These are phyloP conservation scores for Cremastinae sp. DNA, from an alignment of 2,888 invertebrate species.

Conservation along the genomic window DNA sequence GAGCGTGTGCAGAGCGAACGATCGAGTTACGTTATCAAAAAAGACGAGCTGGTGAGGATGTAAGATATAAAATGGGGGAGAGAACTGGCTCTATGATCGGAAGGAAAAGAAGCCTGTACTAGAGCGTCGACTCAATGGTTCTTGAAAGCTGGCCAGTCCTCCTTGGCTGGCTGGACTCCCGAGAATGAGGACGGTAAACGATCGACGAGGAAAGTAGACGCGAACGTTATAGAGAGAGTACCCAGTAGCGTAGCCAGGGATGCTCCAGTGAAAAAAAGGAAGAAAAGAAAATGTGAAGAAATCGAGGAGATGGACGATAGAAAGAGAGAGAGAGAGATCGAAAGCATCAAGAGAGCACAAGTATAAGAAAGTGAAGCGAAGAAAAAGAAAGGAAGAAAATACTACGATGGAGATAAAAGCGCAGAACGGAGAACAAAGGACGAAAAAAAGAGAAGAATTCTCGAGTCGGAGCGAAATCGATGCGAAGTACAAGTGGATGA, in stretches of 20 bases:
- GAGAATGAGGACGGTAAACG: slow-evolving; percentile 35
- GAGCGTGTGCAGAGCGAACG: slow-evolving; percentile 8
- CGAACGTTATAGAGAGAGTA: neutral
- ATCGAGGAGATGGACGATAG: slow-evolving; percentile 29
- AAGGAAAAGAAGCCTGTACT: slow-evolving; percentile 48
- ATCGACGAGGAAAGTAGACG: slow-evolving; percentile 11
- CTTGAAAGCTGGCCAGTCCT: slow-evolving; percentile 58
- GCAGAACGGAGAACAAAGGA: slow-evolving; percentile 40
- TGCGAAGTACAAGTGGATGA: slow-evolving; percentile 14
- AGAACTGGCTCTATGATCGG: slow-evolving; percentile 47
- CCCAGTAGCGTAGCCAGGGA: no score
- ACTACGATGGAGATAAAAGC: slow-evolving; percentile 49
- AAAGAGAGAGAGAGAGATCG: slow-evolving; percentile 15
- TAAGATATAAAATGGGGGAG: no score
- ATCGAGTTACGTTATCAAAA: slow-evolving; percentile 43
- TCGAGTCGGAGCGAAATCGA: slow-evolving; percentile 3
- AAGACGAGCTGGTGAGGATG: neutral
- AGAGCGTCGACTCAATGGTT: slow-evolving; percentile 60
- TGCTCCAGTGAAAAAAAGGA: neutral
- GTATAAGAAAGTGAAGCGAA: slow-evolving; percentile 7
- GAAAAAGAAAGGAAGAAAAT: slow-evolving; percentile 20
- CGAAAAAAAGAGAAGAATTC: slow-evolving; percentile 20
- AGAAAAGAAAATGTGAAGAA: slow-evolving; percentile 19
- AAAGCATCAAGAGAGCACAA: neutral
- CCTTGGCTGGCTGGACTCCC: neutral